Percentiles rank a stretch among this genome's conserved stretches.
phyloP scores from a whole-genome alignment of 2,113 vertebrate genomes.

The Onychostoma macrolepis region DNA sequence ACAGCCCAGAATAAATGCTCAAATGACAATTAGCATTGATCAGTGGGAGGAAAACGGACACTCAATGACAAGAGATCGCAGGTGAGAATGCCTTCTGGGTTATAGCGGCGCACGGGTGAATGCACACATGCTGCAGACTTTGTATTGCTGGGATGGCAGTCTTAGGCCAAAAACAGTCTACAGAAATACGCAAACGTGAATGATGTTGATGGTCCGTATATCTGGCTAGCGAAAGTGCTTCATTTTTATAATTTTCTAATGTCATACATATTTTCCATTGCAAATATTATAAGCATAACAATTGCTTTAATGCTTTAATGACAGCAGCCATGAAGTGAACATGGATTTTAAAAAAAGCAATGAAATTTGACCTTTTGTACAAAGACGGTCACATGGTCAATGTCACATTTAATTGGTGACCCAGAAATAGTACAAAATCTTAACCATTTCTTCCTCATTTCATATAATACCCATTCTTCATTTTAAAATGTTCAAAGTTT shows the following conservation, averaged over 20 bases:
- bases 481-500: too few relatives aligned
- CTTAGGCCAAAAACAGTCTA: background rate
- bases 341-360: background rate
- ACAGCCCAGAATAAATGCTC: constrained; percentile 56
- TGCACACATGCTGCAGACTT: background rate
- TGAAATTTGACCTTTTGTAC: background rate
- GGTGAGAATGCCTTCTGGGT: background rate
- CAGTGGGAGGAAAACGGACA: constrained; percentile 74
- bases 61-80: constrained; percentile 33
- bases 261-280: background rate
- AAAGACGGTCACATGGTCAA: background rate
- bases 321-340: background rate
- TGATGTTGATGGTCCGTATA: background rate
- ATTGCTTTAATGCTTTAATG: background rate
- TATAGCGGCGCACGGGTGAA: background rate
- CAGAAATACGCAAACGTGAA: background rate
- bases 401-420: background rate
- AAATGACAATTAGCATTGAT: constrained; percentile 85
- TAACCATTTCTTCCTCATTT: background rate
- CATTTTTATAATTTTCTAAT: too few relatives aligned
- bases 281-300: background rate
- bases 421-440: background rate
- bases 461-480: too few relatives aligned
- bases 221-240: background rate
- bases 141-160: background rate